Evolutionary conservation across 2,797 vertebrate genomes (phyloP).

Genomic region (Hydrolagus colliei): DNA sequence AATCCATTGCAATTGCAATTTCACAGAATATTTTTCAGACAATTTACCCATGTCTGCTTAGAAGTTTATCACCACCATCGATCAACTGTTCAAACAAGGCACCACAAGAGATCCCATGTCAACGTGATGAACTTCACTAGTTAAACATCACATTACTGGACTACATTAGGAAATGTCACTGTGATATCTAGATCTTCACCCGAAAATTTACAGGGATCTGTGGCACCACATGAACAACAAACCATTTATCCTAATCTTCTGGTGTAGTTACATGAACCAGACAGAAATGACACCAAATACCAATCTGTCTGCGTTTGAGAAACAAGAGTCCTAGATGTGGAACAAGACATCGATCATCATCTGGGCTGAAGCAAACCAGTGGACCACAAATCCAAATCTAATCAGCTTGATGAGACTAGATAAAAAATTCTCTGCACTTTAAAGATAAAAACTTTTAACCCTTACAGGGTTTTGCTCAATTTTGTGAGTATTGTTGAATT

Average conservation of each 20-base stretch:
- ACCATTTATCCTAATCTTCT: constrained; percentile 32
- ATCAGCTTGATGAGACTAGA: too few species aligned
- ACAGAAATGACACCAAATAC: constrained; percentile 12
- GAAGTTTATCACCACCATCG: constrained; percentile 42
- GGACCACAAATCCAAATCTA: neutral
- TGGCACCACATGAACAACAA: constrained; percentile 32
- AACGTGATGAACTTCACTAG: constrained; percentile 36
- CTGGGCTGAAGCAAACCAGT: neutral
- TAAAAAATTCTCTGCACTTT: neutral
- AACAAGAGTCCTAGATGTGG: neutral
- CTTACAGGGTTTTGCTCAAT: too few species aligned
- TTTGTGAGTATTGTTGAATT: too few species aligned
- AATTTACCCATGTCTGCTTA: constrained; percentile 36
- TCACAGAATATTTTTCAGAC: constrained; percentile 34
- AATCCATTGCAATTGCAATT: constrained; percentile 16
- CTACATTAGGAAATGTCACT: constrained; percentile 37
- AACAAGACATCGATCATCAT: too few species aligned
- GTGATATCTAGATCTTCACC: constrained; percentile 29
- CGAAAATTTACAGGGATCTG: constrained; percentile 22
- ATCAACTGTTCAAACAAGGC: constrained; percentile 40
- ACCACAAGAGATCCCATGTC: constrained; percentile 33
- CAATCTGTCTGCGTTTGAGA: neutral
- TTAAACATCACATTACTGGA: constrained; percentile 39
- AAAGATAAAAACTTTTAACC: neutral
- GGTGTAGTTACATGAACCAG: neutral